Percentiles rank a stretch among this genome's conserved stretches.
Evolutionary conservation across 2,113 vertebrate species (phyloP).

Genomic region (Mobula hypostoma): DNA sequence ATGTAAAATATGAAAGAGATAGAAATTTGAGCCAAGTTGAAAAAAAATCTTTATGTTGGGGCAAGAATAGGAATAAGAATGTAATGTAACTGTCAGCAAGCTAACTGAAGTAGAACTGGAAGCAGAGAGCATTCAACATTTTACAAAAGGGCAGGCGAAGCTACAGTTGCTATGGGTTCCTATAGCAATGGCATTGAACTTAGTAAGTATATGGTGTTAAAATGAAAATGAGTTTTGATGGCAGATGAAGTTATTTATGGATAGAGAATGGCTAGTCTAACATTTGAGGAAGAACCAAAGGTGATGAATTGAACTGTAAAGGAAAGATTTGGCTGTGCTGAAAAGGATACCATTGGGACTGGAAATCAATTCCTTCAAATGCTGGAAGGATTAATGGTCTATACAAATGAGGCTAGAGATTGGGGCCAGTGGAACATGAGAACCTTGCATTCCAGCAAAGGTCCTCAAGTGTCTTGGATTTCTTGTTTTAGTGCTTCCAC

Average conservation of each 20-base stretch:
- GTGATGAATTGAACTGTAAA: no score
- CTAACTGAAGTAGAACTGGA: no score
- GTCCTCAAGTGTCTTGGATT: not conserved
- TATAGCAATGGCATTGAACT: not conserved
- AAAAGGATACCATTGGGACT: not conserved
- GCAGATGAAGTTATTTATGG: not conserved
- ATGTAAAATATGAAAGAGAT: not conserved
- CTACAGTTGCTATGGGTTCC: not conserved
- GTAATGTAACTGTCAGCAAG: no score
- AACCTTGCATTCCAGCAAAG: not conserved
- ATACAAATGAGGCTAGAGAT: not conserved
- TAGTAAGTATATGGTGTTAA: not conserved
- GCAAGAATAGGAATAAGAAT: not conserved
- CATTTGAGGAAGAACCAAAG: no score
- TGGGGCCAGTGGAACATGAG: not conserved
- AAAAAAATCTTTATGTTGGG: not conserved
- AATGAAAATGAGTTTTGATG: not conserved
- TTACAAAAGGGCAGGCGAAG: not conserved
- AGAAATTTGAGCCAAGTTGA: not conserved
- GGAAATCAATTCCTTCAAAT: not conserved
- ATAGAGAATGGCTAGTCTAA: not conserved
- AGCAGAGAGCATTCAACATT: not conserved
- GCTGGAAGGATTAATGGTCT: not conserved
- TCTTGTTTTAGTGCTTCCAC: not conserved
- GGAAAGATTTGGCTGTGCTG: not conserved